These are phyloP conservation scores for Scaptomyza pallida DNA, from an alignment of 1,140 invertebrate genomes.

Conservation along the genomic window DNA sequence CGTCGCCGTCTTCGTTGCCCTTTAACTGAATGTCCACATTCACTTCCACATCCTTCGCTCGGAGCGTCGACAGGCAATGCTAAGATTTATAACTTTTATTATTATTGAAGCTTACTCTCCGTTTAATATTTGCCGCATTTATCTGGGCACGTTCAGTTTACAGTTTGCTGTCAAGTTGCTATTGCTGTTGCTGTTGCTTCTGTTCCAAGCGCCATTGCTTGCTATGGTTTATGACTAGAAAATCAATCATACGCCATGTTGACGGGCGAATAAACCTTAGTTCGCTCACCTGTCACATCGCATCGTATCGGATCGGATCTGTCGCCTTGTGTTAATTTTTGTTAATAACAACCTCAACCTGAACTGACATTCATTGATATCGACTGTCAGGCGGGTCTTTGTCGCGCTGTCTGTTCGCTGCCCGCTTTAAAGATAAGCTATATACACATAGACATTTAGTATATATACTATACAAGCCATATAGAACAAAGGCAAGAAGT, in stretches of 20 bases:
- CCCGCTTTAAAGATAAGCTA: constrained; percentile 38
- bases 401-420: constrained; percentile 53
- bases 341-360: constrained; percentile 37
- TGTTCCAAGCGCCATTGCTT: not conserved
- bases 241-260: constrained; percentile 80
- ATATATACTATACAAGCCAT: not conserved
- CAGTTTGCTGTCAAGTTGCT: constrained; percentile 28
- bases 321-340: constrained; percentile 70
- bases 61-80: constrained; percentile 53
- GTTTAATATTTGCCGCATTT: constrained; percentile 69
- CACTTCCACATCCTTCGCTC: constrained; percentile 14
- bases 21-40: constrained; percentile 34
- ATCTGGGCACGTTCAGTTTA: constrained; percentile 59
- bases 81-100: constrained; percentile 83
- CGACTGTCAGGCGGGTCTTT: constrained; percentile 54
- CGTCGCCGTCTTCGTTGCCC: constrained; percentile 28
- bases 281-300: constrained; percentile 45
- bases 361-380: constrained; percentile 71
- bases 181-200: not conserved
- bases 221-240: constrained; percentile 67
- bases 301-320: constrained; percentile 29
- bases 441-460: too few relatives aligned
- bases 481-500: not conserved
- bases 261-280: constrained; percentile 35
- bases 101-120: constrained; percentile 80